Conservation (phyloP, 2,888 invertebrate species). For the Drosophila maculinotata region DNA sequence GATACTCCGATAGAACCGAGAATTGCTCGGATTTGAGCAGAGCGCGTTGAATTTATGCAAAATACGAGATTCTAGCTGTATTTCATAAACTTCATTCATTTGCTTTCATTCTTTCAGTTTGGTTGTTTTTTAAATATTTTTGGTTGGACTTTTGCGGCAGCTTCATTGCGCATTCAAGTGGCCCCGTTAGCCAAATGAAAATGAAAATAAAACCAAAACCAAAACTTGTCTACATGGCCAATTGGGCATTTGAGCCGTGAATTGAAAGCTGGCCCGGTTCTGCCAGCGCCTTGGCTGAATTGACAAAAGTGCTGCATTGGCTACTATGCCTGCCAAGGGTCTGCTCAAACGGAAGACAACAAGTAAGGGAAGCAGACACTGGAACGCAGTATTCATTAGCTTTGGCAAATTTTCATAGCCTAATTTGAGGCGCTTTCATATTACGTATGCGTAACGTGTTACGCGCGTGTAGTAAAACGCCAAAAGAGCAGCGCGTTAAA, state of each 20-base stretch:
- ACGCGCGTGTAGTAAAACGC: slow-evolving; percentile 56
- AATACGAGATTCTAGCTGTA: slow-evolving; percentile 34
- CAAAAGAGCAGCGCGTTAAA: slow-evolving; percentile 53
- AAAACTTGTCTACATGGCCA: slow-evolving; percentile 67
- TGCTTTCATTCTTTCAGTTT: slow-evolving; percentile 9
- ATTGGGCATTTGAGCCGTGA: slow-evolving; percentile 61
- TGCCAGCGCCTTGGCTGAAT: slow-evolving; percentile 35
- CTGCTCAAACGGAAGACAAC: not conserved
- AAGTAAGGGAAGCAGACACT: not conserved
- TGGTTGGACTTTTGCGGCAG: slow-evolving; percentile 34
- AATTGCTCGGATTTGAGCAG: slow-evolving; percentile 35
- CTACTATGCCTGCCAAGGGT: not conserved
- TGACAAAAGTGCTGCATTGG: slow-evolving; percentile 61
- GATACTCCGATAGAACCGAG: slow-evolving; percentile 51
- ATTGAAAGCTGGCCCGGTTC: slow-evolving; percentile 35
- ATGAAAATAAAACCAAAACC: slow-evolving; percentile 41
- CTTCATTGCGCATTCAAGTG: slow-evolving; percentile 77
- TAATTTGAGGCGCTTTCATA: slow-evolving; percentile 57
- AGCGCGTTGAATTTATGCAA: slow-evolving; percentile 57
- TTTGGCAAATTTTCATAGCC: slow-evolving; percentile 58
- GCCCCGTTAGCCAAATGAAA: slow-evolving; percentile 71
- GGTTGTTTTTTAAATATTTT: slow-evolving; percentile 11
- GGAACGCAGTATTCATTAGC: slow-evolving; percentile 55
- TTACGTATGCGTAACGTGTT: slow-evolving; percentile 73
- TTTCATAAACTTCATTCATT: slow-evolving; percentile 19